Evolutionary conservation across 1,140 invertebrate genomes (phyloP).

Genomic region (Drosophila bocqueti): DNA sequence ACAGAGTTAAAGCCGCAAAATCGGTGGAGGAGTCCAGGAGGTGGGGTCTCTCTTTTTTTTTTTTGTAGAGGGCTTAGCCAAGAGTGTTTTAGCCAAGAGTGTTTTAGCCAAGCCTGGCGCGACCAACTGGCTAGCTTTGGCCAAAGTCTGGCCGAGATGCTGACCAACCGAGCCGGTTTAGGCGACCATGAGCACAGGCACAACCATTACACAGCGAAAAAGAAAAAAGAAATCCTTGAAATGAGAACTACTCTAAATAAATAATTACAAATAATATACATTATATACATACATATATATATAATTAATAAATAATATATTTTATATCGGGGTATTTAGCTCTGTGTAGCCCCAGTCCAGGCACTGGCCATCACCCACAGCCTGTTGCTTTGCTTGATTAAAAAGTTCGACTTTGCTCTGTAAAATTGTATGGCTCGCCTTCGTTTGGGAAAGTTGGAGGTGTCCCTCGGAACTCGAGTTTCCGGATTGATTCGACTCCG

Average conservation of each 20-base stretch:
- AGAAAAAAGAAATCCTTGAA: not conserved
- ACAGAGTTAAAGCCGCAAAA: constrained; percentile 30
- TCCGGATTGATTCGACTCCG: constrained; percentile 25
- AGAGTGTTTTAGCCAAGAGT: not conserved
- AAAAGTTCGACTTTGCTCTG: constrained; percentile 51
- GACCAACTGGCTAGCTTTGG: constrained; percentile 29
- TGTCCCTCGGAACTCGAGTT: constrained; percentile 25
- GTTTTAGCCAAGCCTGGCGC: constrained; percentile 15
- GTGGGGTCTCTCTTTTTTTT: not conserved
- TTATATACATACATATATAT: no score
- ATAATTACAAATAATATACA: not conserved
- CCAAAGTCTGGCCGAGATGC: constrained; percentile 16
- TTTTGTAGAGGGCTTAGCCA: not conserved
- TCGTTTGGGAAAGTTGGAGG: constrained; percentile 22
- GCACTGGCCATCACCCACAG: no score
- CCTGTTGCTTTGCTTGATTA: constrained; percentile 61
- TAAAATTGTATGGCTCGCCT: not conserved
- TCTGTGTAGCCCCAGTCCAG: not conserved
- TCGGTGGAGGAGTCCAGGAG: not conserved
- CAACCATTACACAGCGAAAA: not conserved
- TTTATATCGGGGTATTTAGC: not conserved
- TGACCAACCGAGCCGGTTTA: constrained; percentile 39
- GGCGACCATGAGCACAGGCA: constrained; percentile 28
- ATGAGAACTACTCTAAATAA: not conserved
- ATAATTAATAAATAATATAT: not conserved